Evolutionary conservation across 2,797 vertebrate genomes (phyloP), one percentile per base, ranked within the genome.

Genomic region (Channa striata): DNA sequence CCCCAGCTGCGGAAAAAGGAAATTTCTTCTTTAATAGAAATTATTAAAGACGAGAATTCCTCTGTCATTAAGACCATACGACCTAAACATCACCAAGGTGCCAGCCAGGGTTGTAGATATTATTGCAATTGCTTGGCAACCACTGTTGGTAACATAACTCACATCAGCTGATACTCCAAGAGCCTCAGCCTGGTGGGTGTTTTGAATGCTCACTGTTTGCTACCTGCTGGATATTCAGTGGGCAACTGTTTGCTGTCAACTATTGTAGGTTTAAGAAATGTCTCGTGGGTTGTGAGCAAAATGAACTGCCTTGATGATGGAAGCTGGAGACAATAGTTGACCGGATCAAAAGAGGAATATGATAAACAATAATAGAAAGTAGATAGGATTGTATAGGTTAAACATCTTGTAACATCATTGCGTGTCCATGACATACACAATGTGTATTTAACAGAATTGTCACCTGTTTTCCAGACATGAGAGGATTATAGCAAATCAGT

Each of bases 381-480:
- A 20, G 36, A 8, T 43, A 20, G 23, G 37, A 39, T 39, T 67
- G 56, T 16, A 1, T 19, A 11, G 30, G 54, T 67, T 19, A 77
- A 57, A 77, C 54, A 30, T 47, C 21, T 46, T 12, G 19, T 48
- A 17, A 66, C 61, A 20, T 40, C 25, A 33, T 57, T 23, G 17
- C 64, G 40, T 6, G 51, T 25, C 34, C 52, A 36, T 17, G 6
- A n/a, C n/a, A n/a, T n/a, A n/a, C n/a, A n/a, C n/a, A n/a, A 44
- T 19, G 9, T n/a, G 8, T 19, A 34, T 54, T 71, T 47, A 58
- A 69, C 59, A 37, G 19, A 75, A 74, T 14, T 63, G 62, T 72
- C 68, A 78, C 59, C 72, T 42, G 67, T 51, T 72, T 69, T 75
- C 53, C 44, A 36, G 54, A 47, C 63, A 64, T 59, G 44, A 59